phyloP scores from a whole-genome alignment of 2,113 vertebrate genomes.

The Amphilophus citrinellus region DNA sequence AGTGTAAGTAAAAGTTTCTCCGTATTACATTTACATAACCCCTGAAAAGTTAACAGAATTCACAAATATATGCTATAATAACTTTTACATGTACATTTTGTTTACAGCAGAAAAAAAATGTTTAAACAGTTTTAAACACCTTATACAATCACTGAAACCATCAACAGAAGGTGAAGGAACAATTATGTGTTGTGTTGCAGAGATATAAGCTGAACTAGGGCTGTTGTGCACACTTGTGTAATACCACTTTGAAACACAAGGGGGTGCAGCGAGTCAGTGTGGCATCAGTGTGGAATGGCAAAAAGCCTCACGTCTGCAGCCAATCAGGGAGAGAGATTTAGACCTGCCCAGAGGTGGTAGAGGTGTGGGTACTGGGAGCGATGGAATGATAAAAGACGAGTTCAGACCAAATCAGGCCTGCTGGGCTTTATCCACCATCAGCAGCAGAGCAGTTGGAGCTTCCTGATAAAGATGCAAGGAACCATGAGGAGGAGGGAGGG shows the following conservation, averaged over 20 bases:
- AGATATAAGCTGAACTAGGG: neutral
- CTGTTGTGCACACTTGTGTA: neutral
- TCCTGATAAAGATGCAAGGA: conserved; percentile 66
- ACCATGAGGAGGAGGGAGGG: conserved; percentile 17
- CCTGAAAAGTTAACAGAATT: neutral
- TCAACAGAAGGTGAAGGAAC: neutral
- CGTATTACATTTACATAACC: neutral
- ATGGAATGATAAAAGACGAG: conserved; percentile 68
- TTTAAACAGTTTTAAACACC: neutral
- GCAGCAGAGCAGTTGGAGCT: conserved; percentile 52
- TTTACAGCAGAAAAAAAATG: neutral
- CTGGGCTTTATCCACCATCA: conserved; percentile 66
- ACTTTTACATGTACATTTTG: neutral
- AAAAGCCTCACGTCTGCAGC: conserved; percentile 71
- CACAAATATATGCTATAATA: neutral
- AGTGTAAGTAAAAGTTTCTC: neutral
- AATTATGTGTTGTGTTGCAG: neutral
- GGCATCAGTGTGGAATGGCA: conserved; percentile 43
- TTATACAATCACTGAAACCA: neutral
- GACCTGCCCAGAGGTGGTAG: conserved; percentile 71
- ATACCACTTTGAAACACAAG: neutral
- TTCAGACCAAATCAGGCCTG: conserved; percentile 63
- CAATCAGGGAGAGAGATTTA: conserved; percentile 69
- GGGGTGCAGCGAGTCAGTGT: neutral
- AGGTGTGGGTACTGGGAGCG: conserved; percentile 66